Base-by-base conservation (phyloP, 2,797 vertebrate genomes). In the Monodelphis domestica region DNA sequence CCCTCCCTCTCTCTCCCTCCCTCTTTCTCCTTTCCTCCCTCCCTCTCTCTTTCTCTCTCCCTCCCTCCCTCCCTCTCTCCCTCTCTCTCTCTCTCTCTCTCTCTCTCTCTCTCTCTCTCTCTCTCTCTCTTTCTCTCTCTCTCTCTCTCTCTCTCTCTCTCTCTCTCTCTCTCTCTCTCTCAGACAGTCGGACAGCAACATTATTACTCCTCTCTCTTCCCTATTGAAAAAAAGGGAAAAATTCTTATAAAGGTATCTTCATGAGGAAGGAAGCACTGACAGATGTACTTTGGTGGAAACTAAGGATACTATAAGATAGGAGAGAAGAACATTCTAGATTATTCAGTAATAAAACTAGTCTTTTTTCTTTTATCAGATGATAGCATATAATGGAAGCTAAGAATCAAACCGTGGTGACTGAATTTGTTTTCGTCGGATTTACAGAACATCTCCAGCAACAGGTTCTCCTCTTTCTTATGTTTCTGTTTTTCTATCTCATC, bases 401-500 rank as follows among this genome's bases (percentile, higher is more conserved):
- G 59, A 97, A 96, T 59, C 56, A 90, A 50, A 95, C 95, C 51
- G 45, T 1, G 17, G 57, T 96, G 30, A 90, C 5, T 4, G 91
- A 94, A 21, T 95, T 96, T 88, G 54, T 95, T 45, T 94, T 96
- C 0, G 0, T 54, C 30, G 96, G 95, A 11, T 91, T 96, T 38
- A 91, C 95, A 45, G 57, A 88, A 21, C 9, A 1, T 26, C 90
- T 95, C 5, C 52, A 55, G 10, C 26, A 90, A 5, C 89, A 94
- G 84, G 9, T 94, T 53, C 12, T 93, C 17, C 89, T 96, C 87
- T 96, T 97, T 87, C 53, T 96, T 57, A 38, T 78, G 3, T 96
- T 97, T 89, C 54, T 97, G 4, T 51, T 93, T 33, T 38, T 96
- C 57, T 96, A 96, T 56, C 89, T 96, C 0, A 0, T 88, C 87